phyloP scores from a whole-genome alignment of 2,113 vertebrate species.

The Tychaedon coryphoeus region DNA sequence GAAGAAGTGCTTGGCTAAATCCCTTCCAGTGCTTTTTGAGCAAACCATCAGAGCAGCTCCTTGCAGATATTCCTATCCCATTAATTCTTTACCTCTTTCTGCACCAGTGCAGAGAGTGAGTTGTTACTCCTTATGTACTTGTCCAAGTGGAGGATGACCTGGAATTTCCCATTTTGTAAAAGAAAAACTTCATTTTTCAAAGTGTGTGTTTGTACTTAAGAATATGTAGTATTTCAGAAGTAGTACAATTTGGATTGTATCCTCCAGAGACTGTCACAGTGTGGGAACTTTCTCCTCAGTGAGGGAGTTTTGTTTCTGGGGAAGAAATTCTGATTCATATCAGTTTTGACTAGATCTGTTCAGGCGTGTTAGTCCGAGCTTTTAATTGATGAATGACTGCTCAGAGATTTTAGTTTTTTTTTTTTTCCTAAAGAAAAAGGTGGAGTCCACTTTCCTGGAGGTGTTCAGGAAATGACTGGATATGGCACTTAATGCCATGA shows the following conservation, averaged over 20 bases:
- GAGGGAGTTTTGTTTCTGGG: background rate
- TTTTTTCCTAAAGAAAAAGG: background rate
- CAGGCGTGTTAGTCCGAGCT: background rate
- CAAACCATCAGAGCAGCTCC: background rate
- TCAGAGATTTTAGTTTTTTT: background rate
- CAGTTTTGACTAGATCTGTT: background rate
- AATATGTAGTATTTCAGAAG: background rate
- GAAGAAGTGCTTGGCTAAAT: background rate
- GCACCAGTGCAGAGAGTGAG: background rate
- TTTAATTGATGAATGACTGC: background rate
- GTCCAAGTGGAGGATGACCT: background rate
- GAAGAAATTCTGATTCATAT: background rate
- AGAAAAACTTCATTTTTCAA: background rate
- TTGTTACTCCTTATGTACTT: background rate
- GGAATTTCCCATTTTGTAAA: background rate
- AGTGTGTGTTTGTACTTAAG: background rate
- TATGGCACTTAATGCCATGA: background rate
- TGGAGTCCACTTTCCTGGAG: background rate
- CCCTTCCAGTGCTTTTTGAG: background rate
- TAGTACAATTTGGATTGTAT: background rate
- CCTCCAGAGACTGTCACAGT: background rate
- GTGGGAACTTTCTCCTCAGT: background rate
- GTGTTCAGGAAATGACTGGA: background rate
- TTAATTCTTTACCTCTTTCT: background rate
- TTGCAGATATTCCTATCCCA: background rate